Base-by-base conservation (phyloP, 2,888 invertebrate genomes). In the Cephonodes hylas region DNA sequence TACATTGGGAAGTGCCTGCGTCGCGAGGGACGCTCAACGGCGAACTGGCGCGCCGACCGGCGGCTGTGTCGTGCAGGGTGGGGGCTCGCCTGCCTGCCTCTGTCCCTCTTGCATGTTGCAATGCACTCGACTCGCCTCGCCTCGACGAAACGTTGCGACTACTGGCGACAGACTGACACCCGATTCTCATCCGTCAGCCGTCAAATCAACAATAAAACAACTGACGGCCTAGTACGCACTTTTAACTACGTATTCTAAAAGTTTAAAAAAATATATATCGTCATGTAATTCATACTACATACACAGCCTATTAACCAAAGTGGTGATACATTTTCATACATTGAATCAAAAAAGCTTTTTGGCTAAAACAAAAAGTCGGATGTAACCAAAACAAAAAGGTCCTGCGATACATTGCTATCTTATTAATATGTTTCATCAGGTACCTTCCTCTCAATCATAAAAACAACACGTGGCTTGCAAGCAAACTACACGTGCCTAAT, bases 11-110 rank as follows among this genome's bases (percentile, higher is more conserved):
- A 77, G 77, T 85, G 87, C 86, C 78, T 85, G 89, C 89, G 90
- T 81, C 88, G 83, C 86, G 85, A 87, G 85, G 85, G 88, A 90
- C 91, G 91, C 91, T 83, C 89, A 78, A 84, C 86, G 87, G 82
- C 89, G 79, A 79, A 90, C 90, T 91, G 89, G 88, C 89, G 80
- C 75, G 81, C 82, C 84, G 74, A 74, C 76, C 70, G 72, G 60
- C 69, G 66, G 46, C 67, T 63, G 80, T 72, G 74, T 31, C 42
- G 45, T 23, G 56, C 59, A 60, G 84, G 85, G 88, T 84, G 88
- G 89, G 89, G 88, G 85, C 85, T 83, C 83, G 86, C 80, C 81
- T 79, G 84, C 79, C 81, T 77, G 81, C 79, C 77, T 79, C 79
- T 76, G 80, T 82, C 83, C 70, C 77, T 80, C 84, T 72, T 91